A percentile compares a stretch with the other conserved stretches of the same genome.
Evolutionary conservation across 2,797 vertebrate genomes (phyloP).

Genomic region (Phylloscopus collybita): DNA sequence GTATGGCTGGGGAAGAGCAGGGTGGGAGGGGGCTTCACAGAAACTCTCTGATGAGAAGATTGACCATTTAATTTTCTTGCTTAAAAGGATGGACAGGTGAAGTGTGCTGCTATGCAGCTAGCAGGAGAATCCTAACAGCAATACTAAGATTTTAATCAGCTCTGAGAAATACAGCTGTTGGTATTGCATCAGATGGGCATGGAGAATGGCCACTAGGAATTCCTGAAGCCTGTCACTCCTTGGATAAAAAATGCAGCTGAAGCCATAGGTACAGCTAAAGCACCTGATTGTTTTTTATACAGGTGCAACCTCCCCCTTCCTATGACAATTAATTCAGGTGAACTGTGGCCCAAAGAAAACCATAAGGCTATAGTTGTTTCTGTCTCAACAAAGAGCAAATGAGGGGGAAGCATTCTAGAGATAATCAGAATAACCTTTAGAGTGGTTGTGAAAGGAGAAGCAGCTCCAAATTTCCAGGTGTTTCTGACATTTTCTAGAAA

Average conservation of each 20-base stretch:
- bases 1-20: not conserved
- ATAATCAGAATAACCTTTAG: not conserved
- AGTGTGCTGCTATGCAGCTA: not conserved
- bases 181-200: not conserved
- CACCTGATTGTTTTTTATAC: not conserved
- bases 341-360: not conserved
- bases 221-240: not conserved
- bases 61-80: constrained; percentile 72
- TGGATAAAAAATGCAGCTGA: not conserved
- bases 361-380: not conserved
- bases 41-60: constrained; percentile 67
- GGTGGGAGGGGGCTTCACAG: not conserved
- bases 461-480: not conserved
- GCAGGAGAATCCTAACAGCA: not conserved
- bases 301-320: not conserved
- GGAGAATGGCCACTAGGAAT: not conserved
- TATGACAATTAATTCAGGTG: not conserved
- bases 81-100: constrained; percentile 49
- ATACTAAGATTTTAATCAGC: not conserved
- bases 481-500: not conserved
- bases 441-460: not conserved
- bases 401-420: not conserved
- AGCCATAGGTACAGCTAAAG: not conserved
- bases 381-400: not conserved
- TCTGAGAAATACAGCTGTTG: not conserved